Evolutionary conservation across 2,797 vertebrate species (phyloP).

Genomic region (Heliangelus exortis): DNA sequence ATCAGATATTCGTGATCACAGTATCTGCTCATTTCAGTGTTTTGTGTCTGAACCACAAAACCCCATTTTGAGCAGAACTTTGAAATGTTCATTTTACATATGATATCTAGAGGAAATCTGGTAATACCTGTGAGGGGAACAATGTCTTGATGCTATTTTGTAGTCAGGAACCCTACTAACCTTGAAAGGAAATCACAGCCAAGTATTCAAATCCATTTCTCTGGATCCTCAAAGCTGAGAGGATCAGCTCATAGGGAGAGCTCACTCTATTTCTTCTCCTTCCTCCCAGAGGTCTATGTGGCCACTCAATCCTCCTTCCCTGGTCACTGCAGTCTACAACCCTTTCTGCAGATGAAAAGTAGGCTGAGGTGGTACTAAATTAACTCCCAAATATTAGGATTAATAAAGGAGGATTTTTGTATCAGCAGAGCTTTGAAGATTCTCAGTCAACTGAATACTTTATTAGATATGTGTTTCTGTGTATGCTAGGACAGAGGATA

Average conservation of each 20-base stretch:
- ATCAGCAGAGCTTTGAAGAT: not conserved
- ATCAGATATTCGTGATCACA: not conserved
- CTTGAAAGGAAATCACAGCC: not conserved
- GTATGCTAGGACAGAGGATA: not conserved
- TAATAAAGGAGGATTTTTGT: not conserved
- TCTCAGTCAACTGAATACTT: not conserved
- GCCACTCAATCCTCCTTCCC: not conserved
- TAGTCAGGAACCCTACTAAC: not conserved
- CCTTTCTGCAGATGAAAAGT: not conserved
- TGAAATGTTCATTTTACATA: not conserved
- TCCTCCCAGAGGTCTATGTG: not conserved
- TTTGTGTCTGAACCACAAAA: fast-evolving
- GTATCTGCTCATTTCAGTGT: not conserved
- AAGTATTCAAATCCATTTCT: not conserved
- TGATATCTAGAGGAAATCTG: not conserved
- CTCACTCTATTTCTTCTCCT: not conserved
- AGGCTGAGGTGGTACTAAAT: not conserved
- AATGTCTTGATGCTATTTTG: not conserved
- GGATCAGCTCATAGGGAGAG: not conserved
- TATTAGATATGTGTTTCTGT: not conserved
- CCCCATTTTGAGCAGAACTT: not conserved
- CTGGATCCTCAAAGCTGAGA: not conserved
- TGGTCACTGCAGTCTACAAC: not conserved
- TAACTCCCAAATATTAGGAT: not conserved
- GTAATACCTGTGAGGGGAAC: not conserved